A percentile compares a stretch with the other conserved stretches of the same genome.
Evolutionary conservation across 2,797 vertebrate genomes (phyloP).

Genomic region (Ambastaia sidthimunki): DNA sequence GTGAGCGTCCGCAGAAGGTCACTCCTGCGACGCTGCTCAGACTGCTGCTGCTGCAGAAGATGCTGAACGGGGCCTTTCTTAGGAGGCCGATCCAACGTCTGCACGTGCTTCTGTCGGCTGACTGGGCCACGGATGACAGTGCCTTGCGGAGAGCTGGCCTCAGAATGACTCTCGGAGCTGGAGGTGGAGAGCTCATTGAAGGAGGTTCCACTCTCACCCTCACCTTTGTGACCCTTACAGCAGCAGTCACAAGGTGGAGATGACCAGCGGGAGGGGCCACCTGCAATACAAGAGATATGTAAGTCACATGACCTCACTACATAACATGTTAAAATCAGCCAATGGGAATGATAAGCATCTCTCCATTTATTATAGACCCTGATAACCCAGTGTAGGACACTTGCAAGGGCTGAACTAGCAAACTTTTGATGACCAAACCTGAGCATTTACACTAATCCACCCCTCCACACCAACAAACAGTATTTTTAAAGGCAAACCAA

Average conservation of each 20-base stretch:
- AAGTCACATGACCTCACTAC: not conserved
- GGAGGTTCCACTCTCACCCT: conserved; percentile 94
- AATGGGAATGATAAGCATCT: not conserved
- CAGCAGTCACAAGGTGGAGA: conserved; percentile 95
- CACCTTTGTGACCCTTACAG: conserved; percentile 93
- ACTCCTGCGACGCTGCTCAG: conserved; percentile 92
- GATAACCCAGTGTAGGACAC: too few species aligned
- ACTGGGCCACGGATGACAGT: conserved; percentile 93
- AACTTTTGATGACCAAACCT: too few species aligned
- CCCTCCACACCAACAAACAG: not conserved
- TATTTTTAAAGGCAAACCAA: not conserved
- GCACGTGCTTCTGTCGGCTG: conserved; percentile 83
- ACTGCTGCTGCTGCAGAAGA: conserved; percentile 88
- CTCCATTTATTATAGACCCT: too few species aligned
- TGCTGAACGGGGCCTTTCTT: conserved; percentile 90
- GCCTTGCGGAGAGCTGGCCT: conserved; percentile 96
- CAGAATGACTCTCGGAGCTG: conserved; percentile 96
- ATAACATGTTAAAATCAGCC: not conserved
- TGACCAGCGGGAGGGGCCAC: conserved; percentile 91
- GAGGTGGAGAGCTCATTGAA: conserved; percentile 98
- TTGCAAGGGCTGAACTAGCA: not conserved
- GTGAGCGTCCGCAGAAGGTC: conserved; percentile 96
- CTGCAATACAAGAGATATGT: conserved; percentile 70
- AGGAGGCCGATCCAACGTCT: conserved; percentile 90
- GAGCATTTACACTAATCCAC: not conserved